A percentile compares a stretch with the other conserved stretches of the same genome.
These are phyloP conservation scores for Acrossocheilus wenchowensis DNA, from an alignment of 2,797 vertebrate genomes.

Conservation along the genomic window DNA sequence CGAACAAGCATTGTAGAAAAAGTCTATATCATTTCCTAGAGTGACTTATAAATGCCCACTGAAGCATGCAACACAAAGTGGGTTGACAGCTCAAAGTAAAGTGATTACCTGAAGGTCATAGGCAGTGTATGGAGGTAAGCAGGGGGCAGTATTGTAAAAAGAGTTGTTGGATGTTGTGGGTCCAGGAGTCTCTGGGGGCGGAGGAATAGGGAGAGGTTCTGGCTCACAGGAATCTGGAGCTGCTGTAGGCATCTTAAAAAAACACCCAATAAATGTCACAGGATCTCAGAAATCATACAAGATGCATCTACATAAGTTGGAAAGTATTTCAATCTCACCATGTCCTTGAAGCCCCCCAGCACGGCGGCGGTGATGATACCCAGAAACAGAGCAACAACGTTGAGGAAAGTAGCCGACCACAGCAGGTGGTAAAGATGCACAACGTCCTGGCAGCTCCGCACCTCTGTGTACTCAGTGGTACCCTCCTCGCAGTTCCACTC, in stretches of 20 bases:
- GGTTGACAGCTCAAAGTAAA: neutral
- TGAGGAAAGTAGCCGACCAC: conserved; percentile 96
- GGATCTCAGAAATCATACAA: neutral
- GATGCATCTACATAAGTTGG: neutral
- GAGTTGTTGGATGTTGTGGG: conserved; percentile 82
- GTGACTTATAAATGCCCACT: neutral
- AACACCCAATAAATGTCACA: neutral
- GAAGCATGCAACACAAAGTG: neutral
- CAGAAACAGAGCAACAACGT: conserved; percentile 93
- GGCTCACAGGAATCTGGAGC: conserved; percentile 87
- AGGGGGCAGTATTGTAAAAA: conserved; percentile 90
- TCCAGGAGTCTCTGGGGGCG: conserved; percentile 81
- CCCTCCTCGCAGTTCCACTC: conserved; percentile 82
- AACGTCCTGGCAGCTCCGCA: conserved; percentile 96
- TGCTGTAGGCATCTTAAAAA: conserved; percentile 83
- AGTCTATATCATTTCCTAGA: neutral
- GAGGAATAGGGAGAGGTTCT: conserved; percentile 83
- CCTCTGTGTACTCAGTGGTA: conserved; percentile 97
- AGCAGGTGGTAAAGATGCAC: conserved; percentile 95
- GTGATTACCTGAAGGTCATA: conserved; percentile 92
- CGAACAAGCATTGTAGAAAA: neutral
- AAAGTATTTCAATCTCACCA: conserved; percentile 79
- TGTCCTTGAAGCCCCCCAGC: conserved; percentile 96
- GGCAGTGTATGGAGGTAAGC: conserved; percentile 94
- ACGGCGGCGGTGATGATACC: conserved; percentile 97